Base-by-base conservation (phyloP, 1,140 invertebrate species). In the Pogonomyrmex californicus region DNA sequence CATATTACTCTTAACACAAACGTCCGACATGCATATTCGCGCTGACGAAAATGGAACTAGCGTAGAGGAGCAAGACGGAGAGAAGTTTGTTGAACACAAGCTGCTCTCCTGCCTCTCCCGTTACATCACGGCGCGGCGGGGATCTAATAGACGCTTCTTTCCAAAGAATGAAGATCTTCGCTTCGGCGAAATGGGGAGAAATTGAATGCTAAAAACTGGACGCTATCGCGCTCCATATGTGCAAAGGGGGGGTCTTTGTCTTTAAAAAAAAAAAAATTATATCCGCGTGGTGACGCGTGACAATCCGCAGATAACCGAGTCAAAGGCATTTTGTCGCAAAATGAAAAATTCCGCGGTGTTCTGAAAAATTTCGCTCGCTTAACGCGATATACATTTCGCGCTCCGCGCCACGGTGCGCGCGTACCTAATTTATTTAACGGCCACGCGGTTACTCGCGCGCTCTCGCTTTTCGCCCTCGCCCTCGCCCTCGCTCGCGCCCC, bases 271-370 rank as follows among this genome's bases (percentile, higher is more conserved):
- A 17, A 54, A 30, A 6, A 38, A 6, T 68, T 14, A 10, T 38
- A 54, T 41, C 10, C 7, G n/a, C 12, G 79, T 12, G 79, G 30
- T 60, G 79, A 62, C 54, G 66, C 44, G 79, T 73, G 70, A 62
- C 79, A 75, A 83, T 83, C 41, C 79, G 17, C 30, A 41, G 54
- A 38, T 70, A 60, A 47, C 79, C 66, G 51, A 47, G 51, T 73
- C 79, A 75, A 81, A 81, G 65, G 78, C 54, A 56, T 60, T 81
- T 81, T 81, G 65, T 56, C 65, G 68, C 41, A 70, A 60, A 60
- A 83, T 75, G 79, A 75, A 60, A 83, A 83, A 83, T 83, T 83
- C 79, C 79, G 30, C 38, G 79, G 54, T 51, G 79, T 75, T 73
- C 68, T 83, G 54, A 83, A 83, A 83, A 75, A 75, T 83, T 75